Evolutionary conservation across 2,113 vertebrate genomes (phyloP), one percentile per base, ranked within the genome.

Genomic region (Hiodon tergisus): DNA sequence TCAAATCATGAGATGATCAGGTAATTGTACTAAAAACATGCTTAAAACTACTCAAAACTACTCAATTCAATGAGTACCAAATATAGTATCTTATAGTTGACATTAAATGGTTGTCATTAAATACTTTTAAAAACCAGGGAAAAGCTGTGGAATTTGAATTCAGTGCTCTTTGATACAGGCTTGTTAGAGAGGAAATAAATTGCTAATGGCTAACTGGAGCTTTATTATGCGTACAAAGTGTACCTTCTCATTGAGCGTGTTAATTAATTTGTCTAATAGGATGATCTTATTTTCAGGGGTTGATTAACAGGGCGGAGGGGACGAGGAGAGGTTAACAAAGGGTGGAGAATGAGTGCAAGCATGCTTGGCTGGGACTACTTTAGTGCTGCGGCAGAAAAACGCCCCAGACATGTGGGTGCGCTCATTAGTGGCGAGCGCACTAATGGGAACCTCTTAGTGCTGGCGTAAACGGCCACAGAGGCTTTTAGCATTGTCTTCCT

Each of bases 131-230:
- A 9, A 63, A 13, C 47, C 47, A 72, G 59, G 4, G 48, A 52
- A 72, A 16, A 61, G 71, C 71, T 62, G 48, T 54, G 31, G 72
- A 62, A 73, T 65, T 53, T 73, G 31, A 65, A 73, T 73, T 73
- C 60, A 14, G 50, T 8, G 11, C 61, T 54, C 8, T 72, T 72
- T 72, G 51, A 65, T 73, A 54, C 16, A 52, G 16, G 31, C 60
- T 73, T 65, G 72, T 73, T 53, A n/a, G 14, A 52, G 50, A 53
- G 60, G 48, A 65, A 17, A 46, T 5, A 65, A 17, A 73, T 72
- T 59, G 58, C 58, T 51, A 51, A 17, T 17, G 47, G 59, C 71
- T 53, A 72, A 61, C 59, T n/a, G 46, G 58, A 54, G 47, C 2
- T 57, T 58, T 58, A 74, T 74, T 74, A 74, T 4, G 63, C 47